A percentile compares a stretch with the other conserved stretches of the same genome.
These are phyloP conservation scores for Amphilophus citrinellus DNA, from an alignment of 2,113 vertebrate genomes.

Conservation along the genomic window DNA sequence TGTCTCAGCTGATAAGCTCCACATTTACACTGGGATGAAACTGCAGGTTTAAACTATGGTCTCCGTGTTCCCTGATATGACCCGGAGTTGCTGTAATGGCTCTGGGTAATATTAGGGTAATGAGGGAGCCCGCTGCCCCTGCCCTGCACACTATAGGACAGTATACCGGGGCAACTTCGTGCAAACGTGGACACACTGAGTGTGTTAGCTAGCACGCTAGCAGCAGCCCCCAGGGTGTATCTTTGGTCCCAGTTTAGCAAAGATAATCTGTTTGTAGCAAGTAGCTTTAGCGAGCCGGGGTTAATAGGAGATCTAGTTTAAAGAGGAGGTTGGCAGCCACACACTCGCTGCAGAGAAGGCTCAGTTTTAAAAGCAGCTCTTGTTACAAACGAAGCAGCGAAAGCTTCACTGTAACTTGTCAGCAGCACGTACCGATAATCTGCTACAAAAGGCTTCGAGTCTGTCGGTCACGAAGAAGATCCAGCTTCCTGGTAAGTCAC, in stretches of 20 bases:
- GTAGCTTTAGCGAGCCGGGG: neutral
- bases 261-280: constrained; percentile 32
- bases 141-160: neutral
- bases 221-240: neutral
- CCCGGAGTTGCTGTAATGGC: neutral
- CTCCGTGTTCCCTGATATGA: neutral
- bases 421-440: constrained; percentile 50
- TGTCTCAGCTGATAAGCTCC: neutral
- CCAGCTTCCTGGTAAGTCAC: neutral
- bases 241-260: neutral
- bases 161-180: constrained; percentile 3
- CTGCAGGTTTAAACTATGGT: neutral
- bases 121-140: neutral
- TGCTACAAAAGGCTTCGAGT: constrained; percentile 10
- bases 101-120: neutral
- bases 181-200: constrained; percentile 47
- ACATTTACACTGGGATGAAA: neutral
- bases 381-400: neutral
- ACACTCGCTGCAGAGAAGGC: neutral
- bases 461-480: neutral
- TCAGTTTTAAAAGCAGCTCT: neutral
- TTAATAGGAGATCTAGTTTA: constrained; percentile 10
- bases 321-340: neutral
- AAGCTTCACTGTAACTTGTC: neutral
- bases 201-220: constrained; percentile 48